Evolutionary conservation across 2,797 vertebrate genomes (phyloP).

Genomic region (Anguilla anguilla): DNA sequence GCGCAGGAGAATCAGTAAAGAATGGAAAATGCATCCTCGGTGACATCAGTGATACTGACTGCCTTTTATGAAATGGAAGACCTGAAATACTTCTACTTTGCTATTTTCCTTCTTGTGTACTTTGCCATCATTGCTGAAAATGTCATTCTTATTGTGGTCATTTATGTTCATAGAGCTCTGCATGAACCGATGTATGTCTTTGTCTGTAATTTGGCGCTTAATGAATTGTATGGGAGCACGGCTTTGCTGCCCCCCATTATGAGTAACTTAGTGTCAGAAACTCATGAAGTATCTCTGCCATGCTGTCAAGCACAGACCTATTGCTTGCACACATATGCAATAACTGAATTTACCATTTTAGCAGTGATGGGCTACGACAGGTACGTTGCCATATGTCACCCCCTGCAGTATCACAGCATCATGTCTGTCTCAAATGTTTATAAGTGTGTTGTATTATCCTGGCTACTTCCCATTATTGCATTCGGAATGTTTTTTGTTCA

Average conservation of each 20-base stretch:
- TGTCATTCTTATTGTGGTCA: slow-evolving; percentile 36
- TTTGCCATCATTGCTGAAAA: slow-evolving; percentile 35
- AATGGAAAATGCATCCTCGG: slow-evolving; percentile 30
- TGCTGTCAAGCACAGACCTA: slow-evolving; percentile 45
- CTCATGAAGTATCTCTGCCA: slow-evolving; percentile 37
- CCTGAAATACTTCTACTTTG: slow-evolving; percentile 41
- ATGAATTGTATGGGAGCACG: slow-evolving; percentile 48
- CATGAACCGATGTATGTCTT: slow-evolving; percentile 27
- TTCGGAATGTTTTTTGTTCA: not conserved
- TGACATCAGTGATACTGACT: slow-evolving; percentile 33
- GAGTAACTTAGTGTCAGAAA: slow-evolving; percentile 39
- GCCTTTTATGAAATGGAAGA: slow-evolving; percentile 43
- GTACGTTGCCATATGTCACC: slow-evolving; percentile 50
- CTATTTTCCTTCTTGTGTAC: slow-evolving; percentile 44
- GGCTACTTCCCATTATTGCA: slow-evolving; percentile 41
- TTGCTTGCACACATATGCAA: slow-evolving; percentile 49
- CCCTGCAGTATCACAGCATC: slow-evolving; percentile 44
- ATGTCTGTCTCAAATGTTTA: slow-evolving; percentile 36
- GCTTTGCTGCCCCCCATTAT: slow-evolving; percentile 36
- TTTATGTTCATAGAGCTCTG: slow-evolving; percentile 35
- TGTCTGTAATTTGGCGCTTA: slow-evolving; percentile 44
- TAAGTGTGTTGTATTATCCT: slow-evolving; percentile 34
- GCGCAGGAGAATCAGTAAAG: not conserved
- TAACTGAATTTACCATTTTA: slow-evolving; percentile 46
- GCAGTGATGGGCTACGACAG: slow-evolving; percentile 54